These are phyloP conservation scores for Dichetophora obliterata DNA, from an alignment of 2,888 invertebrate species.

Conservation along the genomic window DNA sequence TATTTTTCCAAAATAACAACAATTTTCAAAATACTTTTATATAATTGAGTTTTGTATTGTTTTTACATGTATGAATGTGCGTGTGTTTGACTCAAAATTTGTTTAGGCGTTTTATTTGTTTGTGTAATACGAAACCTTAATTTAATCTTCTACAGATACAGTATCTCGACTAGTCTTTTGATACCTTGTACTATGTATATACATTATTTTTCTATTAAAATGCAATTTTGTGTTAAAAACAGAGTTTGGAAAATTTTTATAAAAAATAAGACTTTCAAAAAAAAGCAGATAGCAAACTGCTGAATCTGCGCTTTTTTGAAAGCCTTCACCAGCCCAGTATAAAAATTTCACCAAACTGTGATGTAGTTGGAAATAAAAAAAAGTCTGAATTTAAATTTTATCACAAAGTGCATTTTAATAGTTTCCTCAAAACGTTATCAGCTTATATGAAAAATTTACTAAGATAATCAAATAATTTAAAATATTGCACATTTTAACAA, in stretches of 20 bases:
- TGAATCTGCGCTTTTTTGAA: slow-evolving; percentile 47
- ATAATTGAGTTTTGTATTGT: background rate
- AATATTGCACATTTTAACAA: background rate
- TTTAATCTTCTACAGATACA: background rate
- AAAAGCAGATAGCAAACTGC: slow-evolving; percentile 11
- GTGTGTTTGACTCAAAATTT: slow-evolving; percentile 11
- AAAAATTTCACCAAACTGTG: slow-evolving; percentile 37
- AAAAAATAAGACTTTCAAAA: slow-evolving; percentile 51
- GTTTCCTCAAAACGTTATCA: slow-evolving; percentile 1
- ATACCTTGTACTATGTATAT: slow-evolving; percentile 3
- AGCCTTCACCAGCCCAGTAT: slow-evolving; percentile 63
- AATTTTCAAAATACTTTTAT: slow-evolving; percentile 14
- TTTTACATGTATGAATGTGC: background rate
- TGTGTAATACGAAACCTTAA: background rate
- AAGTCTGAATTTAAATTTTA: background rate
- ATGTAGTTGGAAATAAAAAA: background rate
- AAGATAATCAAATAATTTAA: slow-evolving; percentile 29
- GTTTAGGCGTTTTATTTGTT: background rate
- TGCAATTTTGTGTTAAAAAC: slow-evolving; percentile 33
- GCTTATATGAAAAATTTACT: background rate
- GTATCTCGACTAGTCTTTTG: background rate
- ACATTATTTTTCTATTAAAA: slow-evolving; percentile 17
- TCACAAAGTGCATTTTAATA: slow-evolving; percentile 14
- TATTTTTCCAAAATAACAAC: slow-evolving; percentile 7
- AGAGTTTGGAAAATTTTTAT: slow-evolving; percentile 31